phyloP scores from a whole-genome alignment of 1,140 invertebrate genomes.

The Papilio glaucus region DNA sequence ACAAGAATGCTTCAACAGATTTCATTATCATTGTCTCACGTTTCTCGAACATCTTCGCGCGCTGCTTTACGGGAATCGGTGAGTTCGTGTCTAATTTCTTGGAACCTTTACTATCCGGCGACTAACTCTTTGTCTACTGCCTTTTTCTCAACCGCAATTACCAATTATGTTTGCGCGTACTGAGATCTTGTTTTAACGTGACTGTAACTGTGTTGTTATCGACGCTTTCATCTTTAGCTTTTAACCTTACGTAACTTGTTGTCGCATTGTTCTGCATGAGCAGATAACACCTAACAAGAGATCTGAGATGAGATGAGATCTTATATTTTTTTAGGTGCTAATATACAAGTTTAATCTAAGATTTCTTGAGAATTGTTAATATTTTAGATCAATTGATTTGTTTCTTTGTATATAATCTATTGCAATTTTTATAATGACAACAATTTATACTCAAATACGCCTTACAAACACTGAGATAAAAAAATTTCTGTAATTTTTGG shows the following conservation, averaged over 20 bases:
- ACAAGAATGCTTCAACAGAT: constrained; percentile 44
- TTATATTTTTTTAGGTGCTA: background rate
- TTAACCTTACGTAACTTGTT: background rate
- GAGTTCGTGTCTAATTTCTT: constrained; percentile 25
- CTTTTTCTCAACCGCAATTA: constrained; percentile 13
- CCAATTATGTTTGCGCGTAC: constrained; percentile 7
- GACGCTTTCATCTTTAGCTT: constrained; percentile 13
- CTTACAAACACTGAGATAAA: too few species aligned
- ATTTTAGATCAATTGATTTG: too few species aligned
- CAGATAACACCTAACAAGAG: too few species aligned
- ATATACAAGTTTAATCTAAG: too few species aligned
- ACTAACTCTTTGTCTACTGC: background rate
- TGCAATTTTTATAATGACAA: too few species aligned
- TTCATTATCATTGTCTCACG: constrained; percentile 51
- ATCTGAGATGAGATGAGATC: too few species aligned
- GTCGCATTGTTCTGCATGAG: background rate
- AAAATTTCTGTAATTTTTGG: too few species aligned
- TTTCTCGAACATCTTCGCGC: constrained; percentile 36
- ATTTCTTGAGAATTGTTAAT: too few species aligned
- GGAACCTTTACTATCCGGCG: background rate
- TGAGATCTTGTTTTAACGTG: constrained; percentile 7
- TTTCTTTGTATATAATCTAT: too few species aligned
- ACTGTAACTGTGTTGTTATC: background rate
- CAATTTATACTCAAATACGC: too few species aligned
- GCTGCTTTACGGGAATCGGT: constrained; percentile 4